Evolutionary conservation across 2,888 invertebrate species (phyloP).

Genomic region (Hesperia comma): DNA sequence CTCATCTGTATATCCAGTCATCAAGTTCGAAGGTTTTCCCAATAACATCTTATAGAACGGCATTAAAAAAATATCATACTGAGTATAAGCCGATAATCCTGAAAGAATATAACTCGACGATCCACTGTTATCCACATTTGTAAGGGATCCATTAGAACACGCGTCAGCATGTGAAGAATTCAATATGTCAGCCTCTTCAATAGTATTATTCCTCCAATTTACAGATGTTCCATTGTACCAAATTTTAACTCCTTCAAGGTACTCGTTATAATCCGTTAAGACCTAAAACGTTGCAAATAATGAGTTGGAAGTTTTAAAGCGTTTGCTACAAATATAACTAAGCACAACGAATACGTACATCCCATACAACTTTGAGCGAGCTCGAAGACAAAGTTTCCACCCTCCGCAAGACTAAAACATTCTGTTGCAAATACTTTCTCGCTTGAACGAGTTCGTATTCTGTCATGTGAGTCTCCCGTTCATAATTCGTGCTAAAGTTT

Average conservation of each 20-base stretch:
- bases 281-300: conserved; percentile 60
- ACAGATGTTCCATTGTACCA: conserved; percentile 79
- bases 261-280: conserved; percentile 80
- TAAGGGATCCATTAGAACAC: conserved; percentile 86
- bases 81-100: conserved; percentile 91
- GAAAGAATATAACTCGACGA: conserved; percentile 89
- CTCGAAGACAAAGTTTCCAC: conserved; percentile 88
- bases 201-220: conserved; percentile 73
- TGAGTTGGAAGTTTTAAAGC: conserved; percentile 11
- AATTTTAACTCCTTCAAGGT: conserved; percentile 88
- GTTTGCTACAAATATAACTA: conserved; percentile 3
- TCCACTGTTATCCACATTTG: conserved; percentile 87
- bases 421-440: conserved; percentile 90
- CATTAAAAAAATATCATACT: conserved; percentile 96
- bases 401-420: conserved; percentile 89
- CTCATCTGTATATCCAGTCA: conserved; percentile 92
- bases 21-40: conserved; percentile 96
- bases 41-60: conserved; percentile 94
- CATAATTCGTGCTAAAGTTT: conserved; percentile 64
- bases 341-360: conserved; percentile 81
- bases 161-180: conserved; percentile 62
- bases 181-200: conserved; percentile 61
- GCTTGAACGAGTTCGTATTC: conserved; percentile 91
- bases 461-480: conserved; percentile 81
- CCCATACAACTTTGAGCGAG: conserved; percentile 91